phyloP scores from a whole-genome alignment of 1,140 invertebrate genomes.

The Heliconius hewitsoni region DNA sequence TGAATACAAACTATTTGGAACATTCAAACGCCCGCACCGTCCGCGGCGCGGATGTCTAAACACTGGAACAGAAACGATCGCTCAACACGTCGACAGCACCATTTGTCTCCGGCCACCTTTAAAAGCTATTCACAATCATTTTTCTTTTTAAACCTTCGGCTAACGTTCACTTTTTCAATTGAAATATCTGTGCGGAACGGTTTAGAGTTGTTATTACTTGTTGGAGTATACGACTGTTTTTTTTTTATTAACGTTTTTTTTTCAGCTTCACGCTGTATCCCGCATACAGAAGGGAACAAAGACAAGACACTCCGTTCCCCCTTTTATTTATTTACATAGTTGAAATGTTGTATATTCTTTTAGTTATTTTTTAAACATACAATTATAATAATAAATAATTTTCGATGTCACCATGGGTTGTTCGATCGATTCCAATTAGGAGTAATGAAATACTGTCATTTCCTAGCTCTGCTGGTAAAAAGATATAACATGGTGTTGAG shows the following conservation, averaged over 20 bases:
- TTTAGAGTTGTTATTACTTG: constrained; percentile 1
- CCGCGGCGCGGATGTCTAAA: constrained; percentile 14
- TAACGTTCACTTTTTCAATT: constrained; percentile 79
- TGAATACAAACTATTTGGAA: not conserved
- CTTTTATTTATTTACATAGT: no score
- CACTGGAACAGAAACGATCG: constrained; percentile 39
- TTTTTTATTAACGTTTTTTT: not conserved
- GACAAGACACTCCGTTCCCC: no score
- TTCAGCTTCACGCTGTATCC: no score
- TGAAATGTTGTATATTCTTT: no score
- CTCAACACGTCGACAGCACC: constrained; percentile 54
- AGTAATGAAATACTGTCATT: no score
- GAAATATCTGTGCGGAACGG: constrained; percentile 23
- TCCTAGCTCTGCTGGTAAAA: no score
- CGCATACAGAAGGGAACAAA: no score
- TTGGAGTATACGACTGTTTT: not conserved
- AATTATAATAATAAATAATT: no score
- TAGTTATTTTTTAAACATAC: no score
- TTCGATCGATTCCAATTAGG: no score
- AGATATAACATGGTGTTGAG: no score
- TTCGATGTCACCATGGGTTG: no score
- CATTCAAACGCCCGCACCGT: not conserved
- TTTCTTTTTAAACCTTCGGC: constrained; percentile 79
- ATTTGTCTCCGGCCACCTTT: constrained; percentile 73
- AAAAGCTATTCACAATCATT: constrained; percentile 76